phyloP scores from a whole-genome alignment of 2,888 invertebrate genomes.

The Silvanus unidentatus region DNA sequence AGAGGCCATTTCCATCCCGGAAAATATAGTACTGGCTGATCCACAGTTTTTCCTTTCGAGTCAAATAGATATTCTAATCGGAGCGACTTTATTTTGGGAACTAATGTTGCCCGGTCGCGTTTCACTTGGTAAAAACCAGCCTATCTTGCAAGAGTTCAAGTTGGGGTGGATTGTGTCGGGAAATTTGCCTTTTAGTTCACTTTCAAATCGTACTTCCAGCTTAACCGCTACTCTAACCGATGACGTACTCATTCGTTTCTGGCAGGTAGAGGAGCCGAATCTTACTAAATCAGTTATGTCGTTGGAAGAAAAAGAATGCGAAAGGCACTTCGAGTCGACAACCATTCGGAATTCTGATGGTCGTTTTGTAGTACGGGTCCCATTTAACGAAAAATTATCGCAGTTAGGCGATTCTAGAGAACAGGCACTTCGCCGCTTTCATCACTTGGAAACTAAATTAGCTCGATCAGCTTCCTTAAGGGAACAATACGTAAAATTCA shows the following conservation, averaged over 20 bases:
- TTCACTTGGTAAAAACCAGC: background rate
- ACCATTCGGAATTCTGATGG: background rate
- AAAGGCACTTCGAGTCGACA: conserved; percentile 10
- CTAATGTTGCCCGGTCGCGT: background rate
- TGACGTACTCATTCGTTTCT: no score
- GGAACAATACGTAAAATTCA: background rate
- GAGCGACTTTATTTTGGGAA: no score
- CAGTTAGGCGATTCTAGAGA: background rate
- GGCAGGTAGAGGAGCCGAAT: no score
- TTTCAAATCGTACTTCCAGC: no score
- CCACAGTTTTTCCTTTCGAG: no score
- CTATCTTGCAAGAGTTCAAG: background rate
- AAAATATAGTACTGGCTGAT: no score
- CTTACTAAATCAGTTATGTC: no score
- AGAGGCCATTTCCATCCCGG: no score
- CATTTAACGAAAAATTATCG: background rate
- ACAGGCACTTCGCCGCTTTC: conserved; percentile 1
- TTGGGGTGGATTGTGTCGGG: background rate
- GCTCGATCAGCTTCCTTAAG: background rate
- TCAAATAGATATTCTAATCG: no score
- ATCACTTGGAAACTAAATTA: conserved; percentile 1
- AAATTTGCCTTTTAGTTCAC: no score
- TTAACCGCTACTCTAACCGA: no score
- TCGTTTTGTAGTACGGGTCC: conserved; percentile 2
- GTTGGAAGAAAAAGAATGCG: conserved; percentile 13